Percentiles rank a stretch among this genome's conserved stretches.
phyloP scores from a whole-genome alignment of 2,888 invertebrate species.

The Rotaria magnacalcarata region DNA sequence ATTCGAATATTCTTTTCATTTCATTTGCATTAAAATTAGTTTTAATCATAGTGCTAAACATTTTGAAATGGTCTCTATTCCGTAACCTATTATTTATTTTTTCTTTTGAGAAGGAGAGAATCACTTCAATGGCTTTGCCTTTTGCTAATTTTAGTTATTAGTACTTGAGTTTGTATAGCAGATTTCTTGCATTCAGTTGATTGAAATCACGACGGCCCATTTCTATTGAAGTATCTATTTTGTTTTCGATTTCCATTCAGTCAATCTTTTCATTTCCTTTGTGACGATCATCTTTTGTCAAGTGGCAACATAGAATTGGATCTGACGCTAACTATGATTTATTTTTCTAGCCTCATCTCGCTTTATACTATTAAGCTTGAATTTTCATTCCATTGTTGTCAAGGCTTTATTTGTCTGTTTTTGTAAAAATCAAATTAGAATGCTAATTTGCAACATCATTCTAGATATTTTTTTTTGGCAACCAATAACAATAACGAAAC shows the following conservation, averaged over 20 bases:
- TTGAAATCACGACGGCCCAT: background rate
- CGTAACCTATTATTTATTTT: no score
- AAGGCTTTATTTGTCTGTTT: background rate
- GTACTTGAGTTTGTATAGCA: background rate
- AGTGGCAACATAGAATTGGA: background rate
- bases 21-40: background rate
- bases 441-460: background rate
- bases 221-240: no score
- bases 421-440: background rate
- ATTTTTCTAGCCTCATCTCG: background rate
- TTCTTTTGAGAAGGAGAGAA: no score
- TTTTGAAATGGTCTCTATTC: background rate
- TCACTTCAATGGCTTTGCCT: background rate
- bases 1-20: background rate
- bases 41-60: background rate
- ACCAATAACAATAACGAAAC: background rate
- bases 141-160: background rate
- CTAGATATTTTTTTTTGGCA: background rate
- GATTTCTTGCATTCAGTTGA: background rate
- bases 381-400: no score
- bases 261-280: no score
- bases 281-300: no score
- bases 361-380: background rate
- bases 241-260: no score
- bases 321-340: background rate